A percentile compares a stretch with the other conserved stretches of the same genome.
Evolutionary conservation across 1,140 invertebrate genomes (phyloP).

Genomic region (Aporrectodea caliginosa): DNA sequence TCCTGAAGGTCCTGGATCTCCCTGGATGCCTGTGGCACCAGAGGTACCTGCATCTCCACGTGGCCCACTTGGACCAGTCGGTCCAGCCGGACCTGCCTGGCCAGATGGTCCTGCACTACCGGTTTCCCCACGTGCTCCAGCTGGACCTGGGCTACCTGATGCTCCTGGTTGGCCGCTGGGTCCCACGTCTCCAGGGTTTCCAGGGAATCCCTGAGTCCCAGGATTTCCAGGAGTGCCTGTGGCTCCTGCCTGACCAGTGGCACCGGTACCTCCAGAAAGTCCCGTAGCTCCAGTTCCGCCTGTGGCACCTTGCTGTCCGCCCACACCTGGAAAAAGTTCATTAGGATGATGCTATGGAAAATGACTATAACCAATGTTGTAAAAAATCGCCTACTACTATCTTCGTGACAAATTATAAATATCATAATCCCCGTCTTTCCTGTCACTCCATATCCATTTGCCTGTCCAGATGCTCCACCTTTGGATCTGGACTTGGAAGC

Average conservation of each 20-base stretch:
- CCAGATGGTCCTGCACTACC: constrained; percentile 19
- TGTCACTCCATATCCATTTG: too few species aligned
- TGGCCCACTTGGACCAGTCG: not conserved
- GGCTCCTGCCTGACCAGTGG: constrained; percentile 23
- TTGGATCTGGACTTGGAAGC: too few species aligned
- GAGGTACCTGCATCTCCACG: constrained; percentile 7
- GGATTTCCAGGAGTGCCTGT: constrained; percentile 30
- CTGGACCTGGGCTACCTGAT: not conserved
- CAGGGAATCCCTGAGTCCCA: constrained; percentile 28
- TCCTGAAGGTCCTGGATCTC: constrained; percentile 12
- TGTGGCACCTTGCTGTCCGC: constrained; percentile 6
- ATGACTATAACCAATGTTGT: too few species aligned
- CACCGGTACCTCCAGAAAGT: constrained; percentile 19
- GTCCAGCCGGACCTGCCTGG: constrained; percentile 4
- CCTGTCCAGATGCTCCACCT: too few species aligned
- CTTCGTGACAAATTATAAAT: too few species aligned
- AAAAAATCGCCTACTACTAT: too few species aligned
- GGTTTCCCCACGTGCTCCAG: not conserved
- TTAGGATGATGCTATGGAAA: too few species aligned
- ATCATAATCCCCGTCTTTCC: too few species aligned
- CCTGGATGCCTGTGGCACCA: constrained; percentile 4
- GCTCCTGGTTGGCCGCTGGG: not conserved
- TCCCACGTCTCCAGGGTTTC: constrained; percentile 1
- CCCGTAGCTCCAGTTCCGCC: constrained; percentile 9
- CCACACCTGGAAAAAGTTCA: constrained; percentile 7